Evolutionary conservation across 2,797 vertebrate species (phyloP).

Genomic region (Phoeniculus purpureus): DNA sequence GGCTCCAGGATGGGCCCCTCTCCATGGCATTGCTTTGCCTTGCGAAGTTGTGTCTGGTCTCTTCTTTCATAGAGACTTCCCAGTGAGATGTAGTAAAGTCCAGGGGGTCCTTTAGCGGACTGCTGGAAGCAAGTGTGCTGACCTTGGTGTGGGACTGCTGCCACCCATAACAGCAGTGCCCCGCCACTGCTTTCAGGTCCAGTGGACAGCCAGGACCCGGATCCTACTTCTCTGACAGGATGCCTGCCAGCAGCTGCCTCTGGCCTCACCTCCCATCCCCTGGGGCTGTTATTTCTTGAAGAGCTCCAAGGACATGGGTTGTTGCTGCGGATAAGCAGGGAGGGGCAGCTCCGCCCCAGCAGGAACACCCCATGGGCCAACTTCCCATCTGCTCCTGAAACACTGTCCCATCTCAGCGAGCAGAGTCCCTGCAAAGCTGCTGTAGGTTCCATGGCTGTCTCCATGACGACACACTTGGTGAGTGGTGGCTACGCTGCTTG

Average conservation of each 20-base stretch:
- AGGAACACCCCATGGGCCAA: neutral
- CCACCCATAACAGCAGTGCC: neutral
- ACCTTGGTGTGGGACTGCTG: neutral
- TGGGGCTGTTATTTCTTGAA: neutral
- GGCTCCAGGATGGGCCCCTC: neutral
- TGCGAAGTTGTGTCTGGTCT: neutral
- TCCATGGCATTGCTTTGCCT: neutral
- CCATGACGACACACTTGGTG: neutral
- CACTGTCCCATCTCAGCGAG: neutral
- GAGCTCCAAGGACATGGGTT: constrained; percentile 26
- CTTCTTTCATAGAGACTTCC: neutral
- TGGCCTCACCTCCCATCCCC: neutral
- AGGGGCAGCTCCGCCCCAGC: constrained; percentile 47
- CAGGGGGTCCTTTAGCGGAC: neutral
- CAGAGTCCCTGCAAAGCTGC: neutral
- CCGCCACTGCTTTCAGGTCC: neutral
- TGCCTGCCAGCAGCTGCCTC: neutral
- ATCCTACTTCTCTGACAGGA: neutral
- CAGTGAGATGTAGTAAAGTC: neutral
- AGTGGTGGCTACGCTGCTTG: accelerated
- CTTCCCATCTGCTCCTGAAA: neutral
- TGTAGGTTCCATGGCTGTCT: accelerated
- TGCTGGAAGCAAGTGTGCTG: neutral
- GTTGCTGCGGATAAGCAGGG: neutral
- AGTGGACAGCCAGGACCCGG: neutral